Conservation (phyloP, 1,140 invertebrate genomes). For the Tyrophagus putrescentiae region DNA sequence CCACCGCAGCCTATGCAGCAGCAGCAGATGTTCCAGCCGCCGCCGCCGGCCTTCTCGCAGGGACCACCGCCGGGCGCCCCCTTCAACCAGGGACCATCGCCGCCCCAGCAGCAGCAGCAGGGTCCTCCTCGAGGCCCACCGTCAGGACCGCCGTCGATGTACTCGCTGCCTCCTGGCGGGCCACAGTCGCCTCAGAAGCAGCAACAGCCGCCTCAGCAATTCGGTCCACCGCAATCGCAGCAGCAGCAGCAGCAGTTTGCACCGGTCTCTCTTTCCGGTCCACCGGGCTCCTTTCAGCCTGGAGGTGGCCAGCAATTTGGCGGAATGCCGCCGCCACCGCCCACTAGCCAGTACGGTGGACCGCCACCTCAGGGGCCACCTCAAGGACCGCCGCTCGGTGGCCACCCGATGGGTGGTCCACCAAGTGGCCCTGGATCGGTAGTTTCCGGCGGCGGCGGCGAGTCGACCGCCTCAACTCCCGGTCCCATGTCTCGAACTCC, state of each 20-base stretch:
- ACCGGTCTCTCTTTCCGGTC: slow-evolving; percentile 29
- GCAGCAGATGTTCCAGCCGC: slow-evolving; percentile 22
- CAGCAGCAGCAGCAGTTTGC: slow-evolving; percentile 2
- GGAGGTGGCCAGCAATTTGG: background rate
- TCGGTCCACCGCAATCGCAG: slow-evolving; percentile 15
- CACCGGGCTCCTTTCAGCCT: background rate
- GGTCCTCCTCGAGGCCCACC: background rate
- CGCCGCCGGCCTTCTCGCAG: slow-evolving; percentile 20
- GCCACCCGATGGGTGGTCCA: background rate
- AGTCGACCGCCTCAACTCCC: background rate
- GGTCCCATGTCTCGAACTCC: too few species aligned
- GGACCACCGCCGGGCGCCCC: too few species aligned
- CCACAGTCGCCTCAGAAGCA: slow-evolving; percentile 18
- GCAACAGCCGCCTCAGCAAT: slow-evolving; percentile 19
- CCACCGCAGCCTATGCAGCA: too few species aligned
- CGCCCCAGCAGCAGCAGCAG: background rate
- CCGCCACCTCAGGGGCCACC: background rate
- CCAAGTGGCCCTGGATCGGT: background rate
- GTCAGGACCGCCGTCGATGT: background rate
- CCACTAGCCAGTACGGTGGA: background rate
- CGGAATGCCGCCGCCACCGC: background rate
- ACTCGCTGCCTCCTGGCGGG: too few species aligned
- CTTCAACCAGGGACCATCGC: background rate
- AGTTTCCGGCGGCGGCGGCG: background rate
- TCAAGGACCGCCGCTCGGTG: background rate